A percentile compares a stretch with the other conserved stretches of the same genome.
phyloP scores from a whole-genome alignment of 64 coral and sea anemone species.

The Montipora foliosa region DNA sequence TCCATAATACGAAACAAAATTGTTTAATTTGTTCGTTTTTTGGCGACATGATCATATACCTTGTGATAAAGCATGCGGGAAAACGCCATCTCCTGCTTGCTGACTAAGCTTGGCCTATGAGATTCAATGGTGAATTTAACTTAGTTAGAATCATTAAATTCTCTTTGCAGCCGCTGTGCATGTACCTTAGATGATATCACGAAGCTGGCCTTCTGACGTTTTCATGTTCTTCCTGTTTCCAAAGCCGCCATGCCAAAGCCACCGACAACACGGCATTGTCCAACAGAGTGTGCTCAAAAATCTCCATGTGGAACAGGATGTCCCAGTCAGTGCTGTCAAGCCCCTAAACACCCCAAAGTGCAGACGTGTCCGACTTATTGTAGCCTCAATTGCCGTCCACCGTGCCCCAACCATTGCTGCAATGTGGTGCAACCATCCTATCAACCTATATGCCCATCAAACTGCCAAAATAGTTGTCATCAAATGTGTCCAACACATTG shows the following conservation, averaged over 20 bases:
- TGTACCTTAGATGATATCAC: slow-evolving; percentile 36
- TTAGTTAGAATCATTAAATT: slow-evolving; percentile 6
- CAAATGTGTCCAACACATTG: slow-evolving; percentile 39
- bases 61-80: no score
- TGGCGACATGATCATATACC: no score
- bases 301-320: not conserved
- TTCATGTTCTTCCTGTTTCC: slow-evolving; percentile 59
- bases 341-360: not conserved
- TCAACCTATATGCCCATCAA: not conserved
- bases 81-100: no score
- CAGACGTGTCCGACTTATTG: slow-evolving; percentile 1
- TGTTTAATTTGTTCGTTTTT: no score
- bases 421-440: not conserved
- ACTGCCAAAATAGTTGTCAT: slow-evolving; percentile 26
- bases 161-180: slow-evolving; percentile 25
- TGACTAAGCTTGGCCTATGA: not conserved
- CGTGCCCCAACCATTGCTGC: slow-evolving; percentile 62
- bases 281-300: not conserved
- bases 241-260: not conserved
- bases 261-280: not conserved
- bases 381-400: not conserved
- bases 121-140: not conserved
- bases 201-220: slow-evolving; percentile 43
- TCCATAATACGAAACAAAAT: no score
- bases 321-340: slow-evolving; percentile 15